Base-by-base conservation (phyloP, 2,797 vertebrate genomes). In the Lemur catta region DNA sequence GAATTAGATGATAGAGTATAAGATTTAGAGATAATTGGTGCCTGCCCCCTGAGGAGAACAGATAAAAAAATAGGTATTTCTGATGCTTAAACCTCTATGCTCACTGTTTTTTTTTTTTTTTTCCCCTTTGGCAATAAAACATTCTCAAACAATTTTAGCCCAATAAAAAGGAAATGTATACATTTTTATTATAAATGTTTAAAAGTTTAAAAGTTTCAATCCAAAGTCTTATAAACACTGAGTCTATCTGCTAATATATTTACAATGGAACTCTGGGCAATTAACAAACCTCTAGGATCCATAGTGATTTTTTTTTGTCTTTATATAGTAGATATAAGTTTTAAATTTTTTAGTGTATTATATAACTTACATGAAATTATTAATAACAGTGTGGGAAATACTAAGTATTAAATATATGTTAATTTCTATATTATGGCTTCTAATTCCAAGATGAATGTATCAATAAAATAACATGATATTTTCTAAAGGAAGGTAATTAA, bases 21-120 rank as follows among this genome's bases (percentile, higher is more conserved):
- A 65, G 55, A 95, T 79, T 85, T 93, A 92, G 13, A 93, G 67
- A 96, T 92, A 84, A 92, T 48, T 96, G 35, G 7, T 75, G 28
- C n/a, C 92, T 90, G 74, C 1, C 4, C 12, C 12, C 55, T 74
- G 10, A 85, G 6, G 80, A 86, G 20, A 96, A 61, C n/a, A 85
- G 63, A 90, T 61, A 81, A 88, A 94, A 91, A 1, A 52, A 65
- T 57, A 84, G 11, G 0, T 78, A 67, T 92, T 84, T 38, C 48
- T 85, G 74, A 95, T 78, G 41, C 35, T 90, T 93, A 69, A 78
- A 63, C 3, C 35, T 91, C 67, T 74, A 3, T 50, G 59, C 1
- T 81, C 92, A 63, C 4, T 55, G 5, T 88, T 84, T 61, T 43
- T 90, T 72, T 28, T 28, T 26, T 38, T 12, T 43, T 8, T 43